Conservation (phyloP, 2,113 vertebrate genomes). For the Carassius gibelio region DNA sequence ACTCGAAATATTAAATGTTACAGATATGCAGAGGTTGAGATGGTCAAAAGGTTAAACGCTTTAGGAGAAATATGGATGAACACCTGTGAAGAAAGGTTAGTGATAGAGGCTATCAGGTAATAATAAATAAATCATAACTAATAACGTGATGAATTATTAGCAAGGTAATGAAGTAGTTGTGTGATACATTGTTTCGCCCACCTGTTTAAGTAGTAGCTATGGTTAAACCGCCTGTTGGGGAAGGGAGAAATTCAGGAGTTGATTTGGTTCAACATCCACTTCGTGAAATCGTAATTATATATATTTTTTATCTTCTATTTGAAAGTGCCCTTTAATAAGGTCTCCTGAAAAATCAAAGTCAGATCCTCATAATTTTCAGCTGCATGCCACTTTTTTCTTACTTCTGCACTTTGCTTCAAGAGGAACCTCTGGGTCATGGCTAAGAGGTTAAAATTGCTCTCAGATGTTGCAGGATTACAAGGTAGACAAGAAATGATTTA, state of each 20-base stretch:
- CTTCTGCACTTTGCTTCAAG: neutral
- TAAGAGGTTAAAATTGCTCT: neutral
- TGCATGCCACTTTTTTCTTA: neutral
- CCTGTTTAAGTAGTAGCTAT: neutral
- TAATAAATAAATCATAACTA: neutral
- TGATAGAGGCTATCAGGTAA: neutral
- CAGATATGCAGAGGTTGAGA: neutral
- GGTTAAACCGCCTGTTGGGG: neutral
- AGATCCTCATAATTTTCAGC: neutral
- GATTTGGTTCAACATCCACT: neutral
- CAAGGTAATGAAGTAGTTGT: neutral
- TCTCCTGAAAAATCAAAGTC: neutral
- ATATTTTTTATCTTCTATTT: neutral
- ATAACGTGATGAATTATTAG: neutral
- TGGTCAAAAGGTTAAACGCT: neutral
- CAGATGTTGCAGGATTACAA: conserved; percentile 5
- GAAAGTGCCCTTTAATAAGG: neutral
- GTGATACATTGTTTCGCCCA: neutral
- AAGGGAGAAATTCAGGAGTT: neutral
- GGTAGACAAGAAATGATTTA: neutral
- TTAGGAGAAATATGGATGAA: neutral
- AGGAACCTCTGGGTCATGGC: neutral
- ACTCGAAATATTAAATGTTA: neutral
- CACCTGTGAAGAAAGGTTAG: conserved; percentile 10
- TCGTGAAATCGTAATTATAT: neutral